phyloP scores from a whole-genome alignment of 2,888 invertebrate genomes.

The Bursaphelenchus okinawaensis region DNA sequence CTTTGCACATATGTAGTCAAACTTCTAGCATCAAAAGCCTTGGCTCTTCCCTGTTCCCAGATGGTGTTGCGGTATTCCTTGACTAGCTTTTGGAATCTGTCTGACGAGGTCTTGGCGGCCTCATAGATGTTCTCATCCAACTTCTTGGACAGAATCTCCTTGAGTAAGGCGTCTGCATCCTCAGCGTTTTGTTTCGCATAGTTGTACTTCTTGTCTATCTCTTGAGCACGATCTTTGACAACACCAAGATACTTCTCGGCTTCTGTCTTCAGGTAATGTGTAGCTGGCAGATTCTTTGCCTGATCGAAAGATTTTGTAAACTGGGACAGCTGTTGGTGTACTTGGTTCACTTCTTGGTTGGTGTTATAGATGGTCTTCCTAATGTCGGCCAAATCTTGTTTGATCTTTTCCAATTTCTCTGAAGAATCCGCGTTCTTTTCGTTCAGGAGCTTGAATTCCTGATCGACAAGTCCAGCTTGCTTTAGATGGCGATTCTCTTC shows the following conservation, averaged over 20 bases:
- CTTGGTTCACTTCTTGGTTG: slow-evolving; percentile 21
- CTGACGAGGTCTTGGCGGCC: slow-evolving; percentile 33
- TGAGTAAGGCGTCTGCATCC: slow-evolving; percentile 44
- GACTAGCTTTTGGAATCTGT: slow-evolving; percentile 20
- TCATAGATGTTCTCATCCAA: slow-evolving; percentile 54
- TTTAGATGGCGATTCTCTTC: slow-evolving; percentile 32
- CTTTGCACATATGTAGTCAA: slow-evolving; percentile 38
- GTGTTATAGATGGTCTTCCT: slow-evolving; percentile 16
- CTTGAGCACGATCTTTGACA: slow-evolving; percentile 51
- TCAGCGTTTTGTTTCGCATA: slow-evolving; percentile 32
- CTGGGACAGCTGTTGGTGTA: neutral
- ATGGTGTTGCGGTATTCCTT: slow-evolving; percentile 42
- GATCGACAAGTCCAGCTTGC: slow-evolving; percentile 46
- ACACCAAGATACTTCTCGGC: slow-evolving; percentile 55
- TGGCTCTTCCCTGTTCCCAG: slow-evolving; percentile 46
- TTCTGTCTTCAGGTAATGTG: slow-evolving; percentile 26
- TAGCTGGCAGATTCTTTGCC: neutral
- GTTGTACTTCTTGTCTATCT: slow-evolving; percentile 47
- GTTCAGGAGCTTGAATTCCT: slow-evolving; percentile 32
- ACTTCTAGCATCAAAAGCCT: slow-evolving; percentile 38
- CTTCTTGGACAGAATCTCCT: slow-evolving; percentile 45
- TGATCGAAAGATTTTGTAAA: neutral
- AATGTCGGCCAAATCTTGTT: slow-evolving; percentile 16
- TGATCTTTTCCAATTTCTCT: slow-evolving; percentile 14
- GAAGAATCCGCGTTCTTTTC: slow-evolving; percentile 28